Base-by-base conservation (phyloP, 2,888 invertebrate genomes). In the Hypena proboscidalis region DNA sequence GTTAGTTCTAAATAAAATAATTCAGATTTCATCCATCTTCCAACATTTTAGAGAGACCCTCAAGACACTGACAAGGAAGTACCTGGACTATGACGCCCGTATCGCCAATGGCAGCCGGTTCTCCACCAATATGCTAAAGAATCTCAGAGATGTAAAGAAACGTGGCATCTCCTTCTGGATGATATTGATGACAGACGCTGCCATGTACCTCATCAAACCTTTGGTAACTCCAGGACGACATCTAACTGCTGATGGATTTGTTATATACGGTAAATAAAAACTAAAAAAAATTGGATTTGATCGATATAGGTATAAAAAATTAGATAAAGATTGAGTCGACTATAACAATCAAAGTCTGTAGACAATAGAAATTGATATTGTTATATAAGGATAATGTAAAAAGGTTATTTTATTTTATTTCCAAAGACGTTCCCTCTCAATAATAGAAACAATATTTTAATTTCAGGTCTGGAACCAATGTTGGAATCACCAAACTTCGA, bases 391-490 rank as follows among this genome's bases (percentile, higher is more conserved):
- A n/a, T n/a, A n/a, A n/a, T n/a, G n/a, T n/a, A n/a, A n/a, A n/a
- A n/a, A n/a, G n/a, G n/a, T n/a, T n/a, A n/a, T 21, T 15, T 31
- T 19, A 13, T 32, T 9, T 0, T 14, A 15, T 27, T 10, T 14
- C 11, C 4, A 21, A 11, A 5, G 6, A n/a, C 2, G 9, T 3
- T 26, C 13, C 7, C n/a, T 14, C 2, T 29, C 5, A 19, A 6
- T 25, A 9, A 9, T 2, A 10, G 2, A 2, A 10, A 19, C 15
- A 5, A 14, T 26, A 8, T 19, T 35, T 35, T 37, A 9, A 2
- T 57, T 23, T 8, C 57, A 85, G 84, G 84, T 48, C 48, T 83
- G 1, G 77, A 82, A 20, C 84, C 84, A 6, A 77, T 76, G 66
- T 50, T 59, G 1, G 70, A 79, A 36, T 63, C 78, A 3, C 83